Evolutionary conservation across 2,797 vertebrate species (phyloP), one percentile per base, ranked within the genome.

Genomic region (Selene dorsalis): DNA sequence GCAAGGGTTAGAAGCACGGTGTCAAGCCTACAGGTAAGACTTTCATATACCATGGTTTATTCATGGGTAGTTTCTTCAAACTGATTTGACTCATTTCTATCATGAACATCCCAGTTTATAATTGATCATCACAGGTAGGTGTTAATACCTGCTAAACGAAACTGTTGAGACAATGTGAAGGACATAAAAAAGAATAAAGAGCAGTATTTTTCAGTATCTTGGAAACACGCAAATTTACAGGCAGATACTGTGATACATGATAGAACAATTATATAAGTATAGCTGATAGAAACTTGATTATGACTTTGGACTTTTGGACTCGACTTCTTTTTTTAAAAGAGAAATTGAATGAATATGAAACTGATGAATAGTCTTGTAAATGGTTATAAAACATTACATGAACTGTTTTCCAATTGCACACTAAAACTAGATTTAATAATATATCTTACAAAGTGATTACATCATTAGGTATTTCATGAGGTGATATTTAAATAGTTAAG

Each of bases 1-100:
- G 11, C 4, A 55, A 13, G 39, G 39, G 2, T 39, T 12, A 74
- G 47, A 79, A 28, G n/a, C 43, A 58, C n/a, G 13, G 13, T 41
- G 38, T 61, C 45, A 35, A 70, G 17, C 60, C 18, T 20, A 43
- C 50, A 86, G 86, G 88, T 89, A 82, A 84, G 84, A 56, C 11
- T 18, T 62, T 16, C 14, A 35, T 20, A 24, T 38, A 10, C 18
- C 4, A 28, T 43, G 18, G 26, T 57, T 6, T 13, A 43, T 10
- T n/a, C 26, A 35, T 35, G 4, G 24, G 2, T 14, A 55, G 52
- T 20, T n/a, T n/a, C n/a, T n/a, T n/a, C n/a, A n/a, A n/a, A n/a
- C n/a, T n/a, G n/a, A n/a, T n/a, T n/a, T n/a, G n/a, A n/a, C n/a
- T n/a, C n/a, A n/a, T n/a, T n/a, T n/a, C n/a, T n/a, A n/a, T n/a